phyloP scores from a whole-genome alignment of 2,113 vertebrate species.

The Anolis carolinensis region DNA sequence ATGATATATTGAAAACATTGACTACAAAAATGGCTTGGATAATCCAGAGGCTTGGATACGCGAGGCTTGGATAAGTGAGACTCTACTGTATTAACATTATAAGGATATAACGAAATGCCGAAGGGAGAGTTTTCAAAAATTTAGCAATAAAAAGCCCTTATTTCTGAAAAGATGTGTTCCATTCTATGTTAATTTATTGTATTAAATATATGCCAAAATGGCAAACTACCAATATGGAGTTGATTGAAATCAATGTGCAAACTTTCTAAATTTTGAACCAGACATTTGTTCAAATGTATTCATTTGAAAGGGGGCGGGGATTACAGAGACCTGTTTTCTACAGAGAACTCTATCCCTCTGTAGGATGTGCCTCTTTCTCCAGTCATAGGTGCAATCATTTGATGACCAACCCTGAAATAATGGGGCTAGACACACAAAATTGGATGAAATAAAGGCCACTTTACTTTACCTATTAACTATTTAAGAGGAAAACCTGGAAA shows the following conservation, averaged over 20 bases:
- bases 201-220: background rate
- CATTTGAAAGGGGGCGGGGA: background rate
- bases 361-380: background rate
- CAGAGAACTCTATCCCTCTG: background rate
- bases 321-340: background rate
- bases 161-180: background rate
- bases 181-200: background rate
- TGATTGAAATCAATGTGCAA: background rate
- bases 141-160: background rate
- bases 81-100: conserved; percentile 31
- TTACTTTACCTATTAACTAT: too few species aligned
- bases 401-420: too few species aligned
- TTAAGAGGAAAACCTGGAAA: too few species aligned
- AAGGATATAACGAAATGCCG: background rate
- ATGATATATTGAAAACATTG: too few species aligned
- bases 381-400: background rate
- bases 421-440: too few species aligned
- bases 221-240: background rate
- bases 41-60: too few species aligned
- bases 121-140: conserved; percentile 18
- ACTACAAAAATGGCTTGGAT: too few species aligned
- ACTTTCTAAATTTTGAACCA: background rate
- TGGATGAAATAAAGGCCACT: too few species aligned
- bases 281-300: background rate
- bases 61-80: too few species aligned